Percentiles rank a stretch among this genome's conserved stretches.
Conservation (phyloP, 35 echinoderm and acorn worm genomes). For the Patiria miniata region DNA sequence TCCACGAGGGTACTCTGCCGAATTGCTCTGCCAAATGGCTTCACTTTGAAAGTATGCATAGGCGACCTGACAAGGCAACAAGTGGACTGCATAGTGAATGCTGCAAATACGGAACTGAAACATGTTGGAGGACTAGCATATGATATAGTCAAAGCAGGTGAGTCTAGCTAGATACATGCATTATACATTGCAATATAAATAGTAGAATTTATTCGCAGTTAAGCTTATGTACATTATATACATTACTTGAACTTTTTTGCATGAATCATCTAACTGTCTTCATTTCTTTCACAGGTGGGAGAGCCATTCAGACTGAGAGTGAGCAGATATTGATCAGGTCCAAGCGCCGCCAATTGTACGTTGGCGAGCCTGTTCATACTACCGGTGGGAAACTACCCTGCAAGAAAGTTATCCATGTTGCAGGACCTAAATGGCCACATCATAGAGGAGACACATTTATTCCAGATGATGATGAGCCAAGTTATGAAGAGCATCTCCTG, state of each 20-base stretch:
- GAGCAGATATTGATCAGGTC: neutral
- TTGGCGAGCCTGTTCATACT: conserved; percentile 38
- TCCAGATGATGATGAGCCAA: neutral
- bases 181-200: too few relatives aligned
- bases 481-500: conserved; percentile 12
- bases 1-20: neutral
- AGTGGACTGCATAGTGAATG: conserved; percentile 60
- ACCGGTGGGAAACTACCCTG: conserved; percentile 44
- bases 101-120: conserved; percentile 27
- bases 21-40: neutral
- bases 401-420: conserved; percentile 41
- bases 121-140: conserved; percentile 56
- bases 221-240: neutral
- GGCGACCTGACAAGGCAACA: conserved; percentile 46
- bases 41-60: conserved; percentile 29
- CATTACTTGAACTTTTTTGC: neutral
- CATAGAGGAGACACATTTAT: neutral
- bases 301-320: conserved; percentile 40
- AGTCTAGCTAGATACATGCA: too few relatives aligned
- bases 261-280: neutral
- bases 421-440: conserved; percentile 19
- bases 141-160: conserved; percentile 53
- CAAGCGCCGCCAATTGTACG: neutral
- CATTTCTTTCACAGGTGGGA: conserved; percentile 27
- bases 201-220: neutral